A percentile compares a stretch with the other conserved stretches of the same genome.
phyloP scores from a whole-genome alignment of 2,113 vertebrate genomes.

The Atlantisia rogersi region DNA sequence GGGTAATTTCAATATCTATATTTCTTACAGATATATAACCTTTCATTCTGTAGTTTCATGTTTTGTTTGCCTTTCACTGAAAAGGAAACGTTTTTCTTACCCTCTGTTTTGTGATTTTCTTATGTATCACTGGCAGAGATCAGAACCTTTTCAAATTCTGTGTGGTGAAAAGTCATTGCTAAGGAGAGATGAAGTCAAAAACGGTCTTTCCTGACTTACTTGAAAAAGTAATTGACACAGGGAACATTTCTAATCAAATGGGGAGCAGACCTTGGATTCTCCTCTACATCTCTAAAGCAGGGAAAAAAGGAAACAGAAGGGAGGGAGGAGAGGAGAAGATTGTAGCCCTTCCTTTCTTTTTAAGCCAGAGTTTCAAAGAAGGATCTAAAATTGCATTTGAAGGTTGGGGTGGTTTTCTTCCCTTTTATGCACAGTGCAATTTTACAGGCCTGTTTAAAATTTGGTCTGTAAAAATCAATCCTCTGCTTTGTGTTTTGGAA shows the following conservation, averaged over 20 bases:
- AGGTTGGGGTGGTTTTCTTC: not conserved
- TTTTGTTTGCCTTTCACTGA: not conserved
- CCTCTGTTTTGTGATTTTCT: not conserved
- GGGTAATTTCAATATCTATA: not conserved
- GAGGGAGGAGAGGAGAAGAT: not conserved
- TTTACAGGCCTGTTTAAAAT: not conserved
- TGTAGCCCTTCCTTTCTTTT: not conserved
- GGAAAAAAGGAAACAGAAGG: not conserved
- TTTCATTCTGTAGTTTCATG: not conserved
- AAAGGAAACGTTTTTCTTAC: not conserved
- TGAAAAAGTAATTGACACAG: not conserved
- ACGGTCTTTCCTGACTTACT: not conserved
- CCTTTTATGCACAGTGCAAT: not conserved
- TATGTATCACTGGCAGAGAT: not conserved
- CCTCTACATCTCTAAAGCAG: not conserved
- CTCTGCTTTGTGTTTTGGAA: not conserved
- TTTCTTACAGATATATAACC: not conserved
- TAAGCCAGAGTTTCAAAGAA: slow-evolving; percentile 8
- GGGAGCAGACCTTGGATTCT: not conserved
- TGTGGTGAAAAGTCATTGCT: not conserved
- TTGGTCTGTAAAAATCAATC: not conserved
- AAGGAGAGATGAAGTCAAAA: not conserved
- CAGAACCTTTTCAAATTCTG: not conserved
- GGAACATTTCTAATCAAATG: not conserved
- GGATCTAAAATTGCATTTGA: not conserved